A percentile compares a stretch with the other conserved stretches of the same genome.
Evolutionary conservation across 2,797 vertebrate genomes (phyloP).

Genomic region (Melanotaenia nigrans): DNA sequence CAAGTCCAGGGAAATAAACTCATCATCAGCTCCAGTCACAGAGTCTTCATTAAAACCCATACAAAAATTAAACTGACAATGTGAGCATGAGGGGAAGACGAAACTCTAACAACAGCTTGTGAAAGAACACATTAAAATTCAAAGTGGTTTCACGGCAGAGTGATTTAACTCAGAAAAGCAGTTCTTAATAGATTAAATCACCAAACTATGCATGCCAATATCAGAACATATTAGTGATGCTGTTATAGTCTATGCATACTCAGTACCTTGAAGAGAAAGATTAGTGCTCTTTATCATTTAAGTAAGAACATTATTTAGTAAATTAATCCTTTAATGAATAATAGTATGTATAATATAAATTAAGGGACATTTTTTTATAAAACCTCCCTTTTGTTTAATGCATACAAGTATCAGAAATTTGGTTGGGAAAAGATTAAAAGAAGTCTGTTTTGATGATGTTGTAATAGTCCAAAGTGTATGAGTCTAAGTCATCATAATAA

Average conservation of each 20-base stretch:
- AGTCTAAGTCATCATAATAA: no score
- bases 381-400: background rate
- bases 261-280: conserved; percentile 46
- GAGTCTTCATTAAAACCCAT: conserved; percentile 58
- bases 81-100: conserved; percentile 30
- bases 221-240: conserved; percentile 71
- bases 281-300: conserved; percentile 57
- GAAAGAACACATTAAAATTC: conserved; percentile 68
- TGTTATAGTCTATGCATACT: conserved; percentile 33
- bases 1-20: conserved; percentile 55
- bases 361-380: background rate
- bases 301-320: conserved; percentile 49
- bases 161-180: conserved; percentile 62
- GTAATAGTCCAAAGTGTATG: no score
- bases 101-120: conserved; percentile 44
- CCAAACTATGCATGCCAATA: conserved; percentile 63
- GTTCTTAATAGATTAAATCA: conserved; percentile 72
- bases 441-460: background rate
- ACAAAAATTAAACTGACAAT: conserved; percentile 42
- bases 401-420: background rate
- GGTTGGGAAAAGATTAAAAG: background rate
- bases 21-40: conserved; percentile 52
- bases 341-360: background rate
- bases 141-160: conserved; percentile 63
- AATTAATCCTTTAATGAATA: conserved; percentile 56